Conservation (phyloP, 2,888 invertebrate species). For the Pantelozetes paolii region DNA sequence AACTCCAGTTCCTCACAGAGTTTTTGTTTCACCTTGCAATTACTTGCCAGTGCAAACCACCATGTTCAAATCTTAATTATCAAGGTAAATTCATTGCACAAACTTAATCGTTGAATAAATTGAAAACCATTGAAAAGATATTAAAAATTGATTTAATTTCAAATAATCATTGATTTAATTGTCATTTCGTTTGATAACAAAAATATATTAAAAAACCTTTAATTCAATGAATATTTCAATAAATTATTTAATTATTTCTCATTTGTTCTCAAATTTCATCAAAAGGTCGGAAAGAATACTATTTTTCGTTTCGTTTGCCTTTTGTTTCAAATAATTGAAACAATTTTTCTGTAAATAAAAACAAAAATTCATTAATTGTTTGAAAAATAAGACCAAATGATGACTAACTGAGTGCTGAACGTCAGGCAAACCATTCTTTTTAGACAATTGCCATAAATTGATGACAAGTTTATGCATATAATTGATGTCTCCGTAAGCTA, state of each 20-base stretch:
- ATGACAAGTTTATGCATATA: conserved; percentile 37
- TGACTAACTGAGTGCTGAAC: neutral
- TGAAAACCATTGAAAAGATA: too few species aligned
- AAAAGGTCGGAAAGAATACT: neutral
- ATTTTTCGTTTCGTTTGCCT: neutral
- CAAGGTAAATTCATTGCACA: too few species aligned
- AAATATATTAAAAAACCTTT: neutral
- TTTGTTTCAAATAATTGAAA: conserved; percentile 19
- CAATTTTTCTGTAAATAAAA: conserved; percentile 12
- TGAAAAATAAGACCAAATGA: neutral
- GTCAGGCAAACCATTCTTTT: conserved; percentile 26
- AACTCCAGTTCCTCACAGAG: too few species aligned
- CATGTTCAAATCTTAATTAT: too few species aligned
- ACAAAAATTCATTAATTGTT: neutral
- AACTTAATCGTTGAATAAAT: too few species aligned
- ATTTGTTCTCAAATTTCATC: neutral
- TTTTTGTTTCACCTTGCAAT: too few species aligned
- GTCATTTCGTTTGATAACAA: neutral
- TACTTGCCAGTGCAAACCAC: too few species aligned
- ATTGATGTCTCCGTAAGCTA: conserved; percentile 53
- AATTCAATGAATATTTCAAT: neutral
- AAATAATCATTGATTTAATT: too few species aligned
- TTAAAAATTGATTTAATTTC: too few species aligned
- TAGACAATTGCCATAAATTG: conserved; percentile 40
- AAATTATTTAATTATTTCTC: neutral